A percentile compares a stretch with the other conserved stretches of the same genome.
phyloP scores from a whole-genome alignment of 2,797 vertebrate genomes.

The Phrynocephalus guinanensis region DNA sequence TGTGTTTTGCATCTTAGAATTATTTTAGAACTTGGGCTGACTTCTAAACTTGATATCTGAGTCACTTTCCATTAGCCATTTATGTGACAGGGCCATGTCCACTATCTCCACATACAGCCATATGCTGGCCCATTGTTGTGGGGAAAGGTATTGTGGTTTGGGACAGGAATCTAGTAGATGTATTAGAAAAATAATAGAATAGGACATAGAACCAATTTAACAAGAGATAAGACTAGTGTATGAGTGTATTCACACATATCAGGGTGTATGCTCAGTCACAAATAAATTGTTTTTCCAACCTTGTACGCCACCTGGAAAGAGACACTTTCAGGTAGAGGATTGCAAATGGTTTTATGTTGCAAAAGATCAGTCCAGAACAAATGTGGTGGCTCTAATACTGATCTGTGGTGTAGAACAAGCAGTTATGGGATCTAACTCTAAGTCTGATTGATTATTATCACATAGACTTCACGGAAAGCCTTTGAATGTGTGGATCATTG shows the following conservation, averaged over 20 bases:
- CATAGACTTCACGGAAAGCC: too few relatives aligned
- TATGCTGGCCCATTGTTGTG: neutral
- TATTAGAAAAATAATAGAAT: neutral
- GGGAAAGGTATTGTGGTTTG: neutral
- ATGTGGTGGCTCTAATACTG: too few relatives aligned
- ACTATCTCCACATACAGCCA: neutral
- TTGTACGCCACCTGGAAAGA: too few relatives aligned
- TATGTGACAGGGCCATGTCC: neutral
- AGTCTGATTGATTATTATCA: neutral
- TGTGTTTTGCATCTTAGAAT: neutral
- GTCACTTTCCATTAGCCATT: neutral
- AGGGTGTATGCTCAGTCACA: too few relatives aligned
- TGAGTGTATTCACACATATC: neutral
- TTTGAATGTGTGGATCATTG: too few relatives aligned
- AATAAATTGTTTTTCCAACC: neutral
- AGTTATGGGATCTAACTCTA: neutral
- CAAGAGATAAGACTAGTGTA: neutral
- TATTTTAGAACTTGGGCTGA: neutral
- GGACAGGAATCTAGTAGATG: neutral
- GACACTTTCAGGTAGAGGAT: too few relatives aligned
- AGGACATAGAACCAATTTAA: neutral
- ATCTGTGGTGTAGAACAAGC: too few relatives aligned
- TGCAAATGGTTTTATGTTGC: too few relatives aligned
- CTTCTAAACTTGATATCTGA: constrained; percentile 1
- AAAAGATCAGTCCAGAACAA: too few relatives aligned